Base-by-base conservation (phyloP, 2,888 invertebrate species). In the Cryptus armator region DNA sequence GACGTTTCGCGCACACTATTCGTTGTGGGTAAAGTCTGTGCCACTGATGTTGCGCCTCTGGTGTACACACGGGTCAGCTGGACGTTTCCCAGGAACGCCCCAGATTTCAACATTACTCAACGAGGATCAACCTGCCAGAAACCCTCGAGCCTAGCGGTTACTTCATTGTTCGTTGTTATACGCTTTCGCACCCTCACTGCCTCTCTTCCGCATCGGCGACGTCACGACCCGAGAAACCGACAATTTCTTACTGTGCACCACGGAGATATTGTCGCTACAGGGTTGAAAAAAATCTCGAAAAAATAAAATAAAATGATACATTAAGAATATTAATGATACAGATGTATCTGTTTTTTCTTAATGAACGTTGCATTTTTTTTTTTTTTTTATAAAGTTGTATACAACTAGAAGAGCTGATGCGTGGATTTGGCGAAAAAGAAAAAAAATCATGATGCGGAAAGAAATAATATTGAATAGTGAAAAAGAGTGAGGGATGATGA, bases 41-140 rank as follows among this genome's bases (percentile, higher is more conserved):
- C 19, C 16, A 51, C 44, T 51, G 51, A 16, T 37, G 62, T 68
- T 70, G 46, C 56, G n/a, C 43, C 84, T 68, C 66, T 68, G 80
- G 37, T 53, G 10, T n/a, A 37, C 48, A 86, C 56, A 19, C 56
- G 12, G 91, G 90, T 92, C 93, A 93, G 91, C 92, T 93, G 93
- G 89, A 86, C 89, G 62, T 90, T 92, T 92, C 93, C 92, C 93
- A 92, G 91, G 91, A 91, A 90, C 93, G 91, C 93, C 93, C 93
- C 93, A 93, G 93, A 93, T 93, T 93, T 93, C 90, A 91, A 93
- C 93, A 93, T 93, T 93, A 93, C 92, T 93, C 93, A 93, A 93
- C 89, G 87, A 86, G 93, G 93, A 93, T 93, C 93, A 93, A 93
- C 91, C 91, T 93, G 93, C 91, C 93, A 93, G 66, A 66, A 66